phyloP scores from a whole-genome alignment of 2,797 vertebrate genomes.

The Coregonus ussuriensis region DNA sequence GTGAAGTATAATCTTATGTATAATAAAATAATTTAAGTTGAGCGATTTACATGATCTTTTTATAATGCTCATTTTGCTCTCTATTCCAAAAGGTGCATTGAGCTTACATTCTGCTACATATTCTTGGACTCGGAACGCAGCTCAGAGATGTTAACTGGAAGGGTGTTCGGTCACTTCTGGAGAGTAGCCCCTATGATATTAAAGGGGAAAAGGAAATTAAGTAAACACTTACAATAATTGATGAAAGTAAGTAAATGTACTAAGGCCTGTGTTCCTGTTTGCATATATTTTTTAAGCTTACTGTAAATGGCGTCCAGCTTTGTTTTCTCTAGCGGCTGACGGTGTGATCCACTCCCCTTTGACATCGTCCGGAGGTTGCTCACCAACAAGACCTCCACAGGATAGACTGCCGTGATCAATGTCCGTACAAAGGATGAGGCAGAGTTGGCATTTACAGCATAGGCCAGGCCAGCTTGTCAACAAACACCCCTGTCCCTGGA shows the following conservation, averaged over 20 bases:
- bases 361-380: conserved; percentile 26
- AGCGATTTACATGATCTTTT: too few species aligned
- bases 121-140: not conserved
- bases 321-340: conserved; percentile 26
- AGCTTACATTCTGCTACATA: too few species aligned
- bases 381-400: conserved; percentile 28
- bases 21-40: too few species aligned
- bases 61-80: too few species aligned
- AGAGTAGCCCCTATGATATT: not conserved
- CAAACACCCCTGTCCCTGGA: too few species aligned
- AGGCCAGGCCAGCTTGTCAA: too few species aligned
- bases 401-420: conserved; percentile 21
- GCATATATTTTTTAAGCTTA: conserved; percentile 15
- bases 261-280: conserved; percentile 3
- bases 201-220: too few species aligned
- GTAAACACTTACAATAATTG: not conserved
- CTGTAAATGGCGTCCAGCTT: conserved; percentile 32
- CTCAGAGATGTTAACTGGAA: not conserved
- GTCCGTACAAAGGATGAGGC: conserved; percentile 23
- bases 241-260: not conserved
- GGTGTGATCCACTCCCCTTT: conserved; percentile 14
- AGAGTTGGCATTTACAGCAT: not conserved
- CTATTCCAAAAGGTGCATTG: too few species aligned
- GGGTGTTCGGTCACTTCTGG: not conserved
- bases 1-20: too few species aligned